A percentile compares a stretch with the other conserved stretches of the same genome.
Conservation (phyloP, 2,888 invertebrate species). For the Apamea anceps region DNA sequence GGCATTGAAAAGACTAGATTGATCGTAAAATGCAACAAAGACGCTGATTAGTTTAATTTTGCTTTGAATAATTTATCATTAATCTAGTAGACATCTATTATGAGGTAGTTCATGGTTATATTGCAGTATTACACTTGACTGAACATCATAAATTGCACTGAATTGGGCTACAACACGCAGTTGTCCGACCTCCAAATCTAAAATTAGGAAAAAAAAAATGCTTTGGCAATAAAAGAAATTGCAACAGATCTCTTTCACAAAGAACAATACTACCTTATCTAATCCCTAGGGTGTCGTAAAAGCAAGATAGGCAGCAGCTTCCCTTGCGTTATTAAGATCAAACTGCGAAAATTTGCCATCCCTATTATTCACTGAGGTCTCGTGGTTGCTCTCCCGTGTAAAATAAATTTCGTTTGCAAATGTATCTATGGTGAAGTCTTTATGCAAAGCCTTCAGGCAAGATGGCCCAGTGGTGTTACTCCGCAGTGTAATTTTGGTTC, state of each 20-base stretch:
- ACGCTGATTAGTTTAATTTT: background rate
- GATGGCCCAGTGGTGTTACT: slow-evolving; percentile 16
- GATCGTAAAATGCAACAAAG: background rate
- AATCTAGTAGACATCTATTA: background rate
- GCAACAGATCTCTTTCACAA: slow-evolving; percentile 2
- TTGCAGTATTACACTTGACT: background rate
- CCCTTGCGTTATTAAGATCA: slow-evolving; percentile 39
- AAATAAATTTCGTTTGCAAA: slow-evolving; percentile 44
- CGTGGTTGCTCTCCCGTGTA: slow-evolving; percentile 18
- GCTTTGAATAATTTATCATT: background rate
- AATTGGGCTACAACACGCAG: background rate
- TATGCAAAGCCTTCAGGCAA: slow-evolving; percentile 37
- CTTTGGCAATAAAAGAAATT: background rate
- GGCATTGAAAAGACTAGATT: background rate
- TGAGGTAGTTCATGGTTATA: too few relatives aligned
- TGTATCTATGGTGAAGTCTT: slow-evolving; percentile 39
- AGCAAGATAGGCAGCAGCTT: slow-evolving; percentile 37
- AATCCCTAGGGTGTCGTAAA: slow-evolving; percentile 35
- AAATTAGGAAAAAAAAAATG: background rate
- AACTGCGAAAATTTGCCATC: slow-evolving; percentile 44
- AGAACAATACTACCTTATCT: slow-evolving; percentile 38
- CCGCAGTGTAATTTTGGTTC: slow-evolving; percentile 21
- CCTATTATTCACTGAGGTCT: slow-evolving; percentile 42
- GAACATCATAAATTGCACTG: background rate
- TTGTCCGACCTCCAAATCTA: background rate